phyloP scores from a whole-genome alignment of 2,888 invertebrate species.

The Epiblema foenella region DNA sequence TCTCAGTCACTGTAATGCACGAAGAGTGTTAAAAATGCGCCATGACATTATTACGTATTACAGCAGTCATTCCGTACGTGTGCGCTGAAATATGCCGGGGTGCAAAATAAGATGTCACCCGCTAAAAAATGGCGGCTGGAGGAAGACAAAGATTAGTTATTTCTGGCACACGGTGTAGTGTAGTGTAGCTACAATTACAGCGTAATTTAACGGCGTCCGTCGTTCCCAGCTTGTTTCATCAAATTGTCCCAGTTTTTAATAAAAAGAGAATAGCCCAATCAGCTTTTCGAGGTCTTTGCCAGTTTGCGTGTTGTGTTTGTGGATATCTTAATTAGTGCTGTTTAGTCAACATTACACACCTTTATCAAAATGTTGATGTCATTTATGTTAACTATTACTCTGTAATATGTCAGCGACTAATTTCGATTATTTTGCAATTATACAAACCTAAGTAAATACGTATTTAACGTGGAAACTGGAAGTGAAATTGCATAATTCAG shows the following conservation, averaged over 20 bases:
- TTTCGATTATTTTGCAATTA: no score
- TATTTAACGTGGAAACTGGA: no score
- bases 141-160: conserved; percentile 68
- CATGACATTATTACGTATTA: conserved; percentile 53
- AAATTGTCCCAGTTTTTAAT: conserved; percentile 13
- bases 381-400: background rate
- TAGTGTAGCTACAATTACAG: conserved; percentile 60
- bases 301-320: conserved; percentile 4
- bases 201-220: conserved; percentile 49
- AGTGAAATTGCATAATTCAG: no score
- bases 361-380: background rate
- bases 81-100: conserved; percentile 60
- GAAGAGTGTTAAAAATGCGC: conserved; percentile 48
- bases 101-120: conserved; percentile 71
- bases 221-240: conserved; percentile 8
- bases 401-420: background rate
- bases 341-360: conserved; percentile 1
- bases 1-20: conserved; percentile 41
- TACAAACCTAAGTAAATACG: no score
- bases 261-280: conserved; percentile 23
- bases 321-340: conserved; percentile 11
- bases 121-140: conserved; percentile 64
- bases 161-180: conserved; percentile 57
- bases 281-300: conserved; percentile 22
- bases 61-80: conserved; percentile 55